Evolutionary conservation across 2,113 vertebrate species (phyloP).

Genomic region (Lynx canadensis): DNA sequence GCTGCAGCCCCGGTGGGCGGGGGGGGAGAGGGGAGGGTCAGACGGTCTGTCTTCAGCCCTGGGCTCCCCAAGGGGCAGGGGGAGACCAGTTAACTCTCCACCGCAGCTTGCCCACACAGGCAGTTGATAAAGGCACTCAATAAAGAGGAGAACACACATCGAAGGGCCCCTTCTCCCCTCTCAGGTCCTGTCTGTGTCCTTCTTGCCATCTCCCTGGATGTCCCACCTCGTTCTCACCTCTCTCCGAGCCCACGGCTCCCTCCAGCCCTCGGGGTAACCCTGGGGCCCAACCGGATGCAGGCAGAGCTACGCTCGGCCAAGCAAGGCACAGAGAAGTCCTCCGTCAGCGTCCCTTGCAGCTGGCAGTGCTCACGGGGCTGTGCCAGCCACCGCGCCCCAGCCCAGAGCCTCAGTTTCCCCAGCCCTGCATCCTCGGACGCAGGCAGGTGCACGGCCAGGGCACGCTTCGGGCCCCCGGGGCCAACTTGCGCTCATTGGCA

Average conservation of each 20-base stretch:
- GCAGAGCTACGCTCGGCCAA: fast-evolving
- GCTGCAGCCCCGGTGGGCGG: not conserved
- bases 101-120: not conserved
- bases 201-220: not conserved
- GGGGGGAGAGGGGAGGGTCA: not conserved
- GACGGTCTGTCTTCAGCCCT: not conserved
- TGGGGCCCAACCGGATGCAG: fast-evolving
- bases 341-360: not conserved
- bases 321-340: not conserved
- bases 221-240: fast-evolving
- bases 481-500: fast-evolving
- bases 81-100: not conserved
- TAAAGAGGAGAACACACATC: not conserved
- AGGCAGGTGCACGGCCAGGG: not conserved
- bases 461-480: not conserved
- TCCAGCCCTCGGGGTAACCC: too few relatives aligned
- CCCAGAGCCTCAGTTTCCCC: not conserved
- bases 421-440: not conserved
- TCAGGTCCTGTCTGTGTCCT: not conserved
- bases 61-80: not conserved
- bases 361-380: not conserved
- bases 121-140: not conserved
- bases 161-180: not conserved
- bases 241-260: not conserved
- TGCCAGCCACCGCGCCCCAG: not conserved